Base-by-base conservation (phyloP, 2,888 invertebrate species). In the Malachius bipustulatus region DNA sequence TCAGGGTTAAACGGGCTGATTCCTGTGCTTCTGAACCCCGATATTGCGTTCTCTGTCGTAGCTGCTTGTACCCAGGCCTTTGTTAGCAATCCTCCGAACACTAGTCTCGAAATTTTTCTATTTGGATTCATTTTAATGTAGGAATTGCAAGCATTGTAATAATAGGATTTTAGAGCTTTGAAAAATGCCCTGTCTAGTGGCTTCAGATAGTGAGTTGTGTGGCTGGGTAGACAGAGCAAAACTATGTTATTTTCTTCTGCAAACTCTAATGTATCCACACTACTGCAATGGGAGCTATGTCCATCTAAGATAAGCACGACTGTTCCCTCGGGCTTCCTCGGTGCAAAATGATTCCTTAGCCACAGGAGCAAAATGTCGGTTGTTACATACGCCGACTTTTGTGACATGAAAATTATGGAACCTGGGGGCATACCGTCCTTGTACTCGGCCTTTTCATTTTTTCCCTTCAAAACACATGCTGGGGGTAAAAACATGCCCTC, bases 221-320 rank as follows among this genome's bases (percentile, higher is more conserved):
- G 50, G 24, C 42, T 42, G 8, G 53, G 50, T n/a, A 56, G 36
- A 29, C 49, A 51, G 2, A 55, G 4, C 12, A 54, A 33, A 14
- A 49, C 40, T 11, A 54, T 46, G 12, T 49, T 43, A 36, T 52
- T 46, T 32, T 42, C 39, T 13, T 45, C 47, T 13, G 46, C 42
- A 35, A 32, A 47, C 33, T 48, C 44, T 14, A 46, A 35, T 19
- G 43, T 41, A 24, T 45, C 39, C 3, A 47, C 35, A 3, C 35
- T 34, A 14, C 34, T 47, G 9, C 26, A 39, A 39, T 52, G 50
- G 9, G 52, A 47, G n/a, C 45, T n/a, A 32, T 52, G 51, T 3
- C 52, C 52, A 41, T 56, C 52, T 8, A 55, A 34, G 32, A 52
- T 40, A 11, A 56, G 31, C 8, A 53, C 6, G 11, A 44, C 42